Evolutionary conservation across 1,140 invertebrate species (phyloP).

Genomic region (Cyclina sinensis): DNA sequence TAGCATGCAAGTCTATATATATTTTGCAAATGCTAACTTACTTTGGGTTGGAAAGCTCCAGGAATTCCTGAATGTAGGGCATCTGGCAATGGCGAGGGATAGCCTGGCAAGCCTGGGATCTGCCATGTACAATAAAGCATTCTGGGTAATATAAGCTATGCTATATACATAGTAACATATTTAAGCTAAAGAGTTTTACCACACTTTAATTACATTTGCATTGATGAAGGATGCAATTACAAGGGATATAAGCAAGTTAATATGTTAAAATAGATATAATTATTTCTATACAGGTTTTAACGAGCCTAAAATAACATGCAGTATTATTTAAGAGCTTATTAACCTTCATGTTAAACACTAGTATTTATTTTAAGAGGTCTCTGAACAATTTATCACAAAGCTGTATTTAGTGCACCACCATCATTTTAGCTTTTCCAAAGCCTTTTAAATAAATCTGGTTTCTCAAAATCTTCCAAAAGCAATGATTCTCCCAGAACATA

Average conservation of each 20-base stretch:
- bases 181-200: neutral
- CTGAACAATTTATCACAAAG: neutral
- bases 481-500: too few species aligned
- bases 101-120: constrained; percentile 81
- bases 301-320: constrained; percentile 13
- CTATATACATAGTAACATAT: constrained; percentile 41
- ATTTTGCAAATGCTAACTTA: constrained; percentile 86
- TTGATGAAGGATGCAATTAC: constrained; percentile 3
- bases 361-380: neutral
- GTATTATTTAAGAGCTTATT: neutral
- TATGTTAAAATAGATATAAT: neutral
- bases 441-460: too few species aligned
- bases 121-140: constrained; percentile 71
- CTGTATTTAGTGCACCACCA: too few species aligned
- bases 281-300: constrained; percentile 1
- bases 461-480: too few species aligned
- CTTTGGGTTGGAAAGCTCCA: constrained; percentile 96
- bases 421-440: too few species aligned
- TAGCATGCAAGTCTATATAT: too few species aligned
- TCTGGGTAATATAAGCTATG: constrained; percentile 26
- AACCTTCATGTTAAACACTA: neutral
- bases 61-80: constrained; percentile 92
- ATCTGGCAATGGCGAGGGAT: constrained; percentile 91
- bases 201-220: constrained; percentile 11
- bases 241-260: neutral